Evolutionary conservation across 2,113 vertebrate genomes (phyloP).

Genomic region (Zeus faber): DNA sequence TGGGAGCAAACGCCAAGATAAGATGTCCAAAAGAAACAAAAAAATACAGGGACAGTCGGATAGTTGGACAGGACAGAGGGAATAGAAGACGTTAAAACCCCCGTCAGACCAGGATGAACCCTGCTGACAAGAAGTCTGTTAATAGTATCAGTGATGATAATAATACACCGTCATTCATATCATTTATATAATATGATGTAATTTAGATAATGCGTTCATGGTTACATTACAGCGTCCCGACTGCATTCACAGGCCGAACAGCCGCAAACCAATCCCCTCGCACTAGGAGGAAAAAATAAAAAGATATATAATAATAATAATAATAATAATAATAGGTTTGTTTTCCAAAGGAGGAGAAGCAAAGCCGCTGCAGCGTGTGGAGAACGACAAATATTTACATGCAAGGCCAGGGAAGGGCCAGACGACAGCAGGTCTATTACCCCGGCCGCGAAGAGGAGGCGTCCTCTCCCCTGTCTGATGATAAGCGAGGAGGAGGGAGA

Average conservation of each 20-base stretch:
- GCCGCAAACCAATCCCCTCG: slow-evolving; percentile 25
- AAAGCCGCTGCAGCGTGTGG: slow-evolving; percentile 46
- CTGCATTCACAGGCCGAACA: background rate
- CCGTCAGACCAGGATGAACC: too few species aligned
- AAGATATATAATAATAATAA: too few species aligned
- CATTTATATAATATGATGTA: background rate
- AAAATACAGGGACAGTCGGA: too few species aligned
- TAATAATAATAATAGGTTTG: slow-evolving; percentile 63
- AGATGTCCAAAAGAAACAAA: too few species aligned
- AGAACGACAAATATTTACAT: slow-evolving; percentile 73
- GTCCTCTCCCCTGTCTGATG: background rate
- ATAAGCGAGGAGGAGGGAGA: background rate
- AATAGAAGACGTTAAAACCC: too few species aligned
- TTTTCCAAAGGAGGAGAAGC: slow-evolving; percentile 62
- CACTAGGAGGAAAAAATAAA: background rate
- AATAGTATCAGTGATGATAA: too few species aligned
- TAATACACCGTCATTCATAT: too few species aligned
- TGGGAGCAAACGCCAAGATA: too few species aligned
- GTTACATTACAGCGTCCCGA: too few species aligned
- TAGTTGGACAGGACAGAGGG: too few species aligned
- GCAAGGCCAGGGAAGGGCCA: slow-evolving; percentile 41
- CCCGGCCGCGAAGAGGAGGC: slow-evolving; percentile 28
- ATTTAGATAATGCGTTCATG: background rate
- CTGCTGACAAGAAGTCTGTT: too few species aligned
- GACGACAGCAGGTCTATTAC: slow-evolving; percentile 46